Evolutionary conservation across 2,113 vertebrate species (phyloP), one percentile per base, ranked within the genome.

Genomic region (Nibea coibor): DNA sequence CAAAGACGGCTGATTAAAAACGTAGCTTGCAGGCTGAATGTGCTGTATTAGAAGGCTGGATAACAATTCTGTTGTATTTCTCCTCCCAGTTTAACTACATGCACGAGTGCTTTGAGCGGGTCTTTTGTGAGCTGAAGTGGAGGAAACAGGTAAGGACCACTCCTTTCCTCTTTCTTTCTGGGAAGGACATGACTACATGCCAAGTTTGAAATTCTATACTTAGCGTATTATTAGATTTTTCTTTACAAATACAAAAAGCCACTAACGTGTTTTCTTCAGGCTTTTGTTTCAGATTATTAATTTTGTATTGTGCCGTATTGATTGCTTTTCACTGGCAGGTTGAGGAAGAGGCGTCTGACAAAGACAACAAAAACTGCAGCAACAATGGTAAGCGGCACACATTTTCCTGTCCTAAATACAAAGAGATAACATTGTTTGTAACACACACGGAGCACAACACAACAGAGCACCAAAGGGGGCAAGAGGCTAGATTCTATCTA

Each of bases 61-160:
- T 80, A 62, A 69, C 61, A 26, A 19, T 59, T 62, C 26, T 53
- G 0, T 56, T 86, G 42, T 31, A 72, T 80, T 45, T 54, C 48
- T 53, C 54, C 53, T 83, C 51, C 43, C 93, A 99, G 97, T 99
- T 98, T 86, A 99, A 98, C 96, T 99, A 99, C 94, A 99, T 99
- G 97, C 98, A 99, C 26, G 97, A 99, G 87, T 99, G 98, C 93
- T 99, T 99, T 11, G 98, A 99, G 90, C 94, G 98, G 31, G 96
- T 99, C 67, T 99, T 99, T 96, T 99, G 97, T 90, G 98, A 99
- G 93, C 97, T 99, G 88, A 98, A 97, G 93, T 98, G 97, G 97
- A 96, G 97, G 94, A 99, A 98, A 94, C 97, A 98, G 97, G 98
- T 99, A 95, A 65, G 53, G 64, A 76, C 91, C 71, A 50, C 86